Percentiles rank a stretch among this genome's conserved stretches.
Conservation (phyloP, 2,113 vertebrate genomes). For the Mus pahari region DNA sequence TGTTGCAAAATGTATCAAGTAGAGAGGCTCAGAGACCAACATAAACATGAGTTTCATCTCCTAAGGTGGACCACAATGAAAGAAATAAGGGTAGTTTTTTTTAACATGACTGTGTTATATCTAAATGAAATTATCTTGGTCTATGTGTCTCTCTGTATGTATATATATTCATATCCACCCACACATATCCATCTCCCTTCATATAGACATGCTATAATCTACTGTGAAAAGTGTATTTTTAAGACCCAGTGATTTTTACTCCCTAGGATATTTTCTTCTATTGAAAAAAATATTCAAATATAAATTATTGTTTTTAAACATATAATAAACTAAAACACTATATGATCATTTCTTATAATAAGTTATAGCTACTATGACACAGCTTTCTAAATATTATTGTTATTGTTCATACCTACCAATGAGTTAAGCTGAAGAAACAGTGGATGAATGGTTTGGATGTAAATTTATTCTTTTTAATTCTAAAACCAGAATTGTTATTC, state of each 20-base stretch:
- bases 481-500: not conserved
- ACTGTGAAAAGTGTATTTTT: not conserved
- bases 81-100: not conserved
- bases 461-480: not conserved
- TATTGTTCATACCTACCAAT: not conserved
- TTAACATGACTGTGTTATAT: not conserved
- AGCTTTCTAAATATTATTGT: not conserved
- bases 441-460: not conserved
- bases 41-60: not conserved
- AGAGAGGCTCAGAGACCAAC: constrained; percentile 20
- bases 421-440: not conserved
- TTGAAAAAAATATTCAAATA: not conserved
- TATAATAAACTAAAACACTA: not conserved
- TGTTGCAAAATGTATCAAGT: not conserved
- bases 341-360: not conserved
- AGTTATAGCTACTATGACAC: not conserved
- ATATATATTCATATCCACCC: not conserved
- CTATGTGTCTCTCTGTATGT: not conserved
- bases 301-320: not conserved
- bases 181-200: not conserved
- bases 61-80: not conserved
- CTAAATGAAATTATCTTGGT: not conserved
- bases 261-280: not conserved
- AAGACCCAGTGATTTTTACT: not conserved
- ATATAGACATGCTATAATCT: too few species aligned